Base-by-base conservation (phyloP, 2,888 invertebrate species). In the Arctia plantaginis region DNA sequence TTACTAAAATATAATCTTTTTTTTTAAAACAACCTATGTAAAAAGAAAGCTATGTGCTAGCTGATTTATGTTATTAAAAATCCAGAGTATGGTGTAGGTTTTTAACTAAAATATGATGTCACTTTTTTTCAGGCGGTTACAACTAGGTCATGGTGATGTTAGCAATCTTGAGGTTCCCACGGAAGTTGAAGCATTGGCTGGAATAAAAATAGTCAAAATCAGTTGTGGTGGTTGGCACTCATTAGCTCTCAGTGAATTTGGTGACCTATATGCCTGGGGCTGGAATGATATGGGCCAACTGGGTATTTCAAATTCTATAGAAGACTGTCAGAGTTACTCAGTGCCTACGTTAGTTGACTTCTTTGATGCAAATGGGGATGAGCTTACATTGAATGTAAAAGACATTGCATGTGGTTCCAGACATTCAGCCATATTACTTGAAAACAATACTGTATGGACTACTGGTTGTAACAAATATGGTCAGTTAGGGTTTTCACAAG, bases 251-350 rank as follows among this genome's bases (percentile, higher is more conserved):
- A 98, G 98, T 82, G 96, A 96, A 86, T 96, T 96, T 90, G 98
- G 98, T 23, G 99, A 99, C 90, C 88, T 99, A 0, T 99, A 99
- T 89, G 96, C 97, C 3, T 99, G 99, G 99, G 99, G 99, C 13
- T 98, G 98, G 97, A 99, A 99, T 93, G 97, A 97, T 78, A 97
- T 96, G 86, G 99, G 99, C 0, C 98, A 99, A 91, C 93, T 99
- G 27, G 99, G 99, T 13, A 91, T 98, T 47, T 90, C 92, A 51
- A 55, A 55, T 65, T 81, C 79, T 66, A 82, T 77, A 69, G 83
- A 85, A 68, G 77, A 78, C 39, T 69, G 86, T 23, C 89, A 89
- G 79, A 94, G 91, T 76, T 90, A 87, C 77, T 85, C 90, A 7
- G 73, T 93, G 41, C 96, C 96, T 47, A 92, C 89, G 68, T 78